phyloP scores from a whole-genome alignment of 1,140 invertebrate species.

The Zaprionus vittiger region DNA sequence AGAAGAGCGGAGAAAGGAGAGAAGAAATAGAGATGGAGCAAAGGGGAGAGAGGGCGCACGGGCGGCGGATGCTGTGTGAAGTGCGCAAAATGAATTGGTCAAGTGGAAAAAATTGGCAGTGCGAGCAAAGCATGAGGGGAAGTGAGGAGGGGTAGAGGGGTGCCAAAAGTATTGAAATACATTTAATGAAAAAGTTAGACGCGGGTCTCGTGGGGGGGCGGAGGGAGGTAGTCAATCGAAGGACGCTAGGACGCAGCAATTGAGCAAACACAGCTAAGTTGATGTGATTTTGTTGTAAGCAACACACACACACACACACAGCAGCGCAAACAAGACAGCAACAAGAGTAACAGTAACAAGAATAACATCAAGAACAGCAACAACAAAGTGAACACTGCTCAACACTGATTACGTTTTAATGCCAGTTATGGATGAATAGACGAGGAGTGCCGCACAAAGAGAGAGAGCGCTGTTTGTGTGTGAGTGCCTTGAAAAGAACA shows the following conservation, averaged over 20 bases:
- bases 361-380: slow-evolving; percentile 42
- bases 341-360: slow-evolving; percentile 32
- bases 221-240: slow-evolving; percentile 38
- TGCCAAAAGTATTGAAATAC: slow-evolving; percentile 80
- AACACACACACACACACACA: slow-evolving; percentile 42
- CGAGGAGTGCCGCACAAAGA: slow-evolving; percentile 23
- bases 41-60: not conserved
- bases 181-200: slow-evolving; percentile 81
- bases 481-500: not conserved
- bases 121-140: slow-evolving; percentile 17
- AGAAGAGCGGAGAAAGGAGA: not conserved
- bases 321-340: slow-evolving; percentile 24
- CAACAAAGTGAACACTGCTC: slow-evolving; percentile 62
- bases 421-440: slow-evolving; percentile 73
- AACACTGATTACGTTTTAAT: slow-evolving; percentile 81
- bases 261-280: slow-evolving; percentile 58
- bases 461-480: not conserved
- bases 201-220: slow-evolving; percentile 34
- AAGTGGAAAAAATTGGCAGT: slow-evolving; percentile 80
- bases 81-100: slow-evolving; percentile 77
- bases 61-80: slow-evolving; percentile 38
- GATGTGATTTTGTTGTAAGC: slow-evolving; percentile 76
- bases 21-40: slow-evolving; percentile 9
- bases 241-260: slow-evolving; percentile 46
- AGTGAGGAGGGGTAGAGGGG: not conserved